Evolutionary conservation across 2,888 invertebrate genomes (phyloP).

Genomic region (Ommatoiulus sabulosus): DNA sequence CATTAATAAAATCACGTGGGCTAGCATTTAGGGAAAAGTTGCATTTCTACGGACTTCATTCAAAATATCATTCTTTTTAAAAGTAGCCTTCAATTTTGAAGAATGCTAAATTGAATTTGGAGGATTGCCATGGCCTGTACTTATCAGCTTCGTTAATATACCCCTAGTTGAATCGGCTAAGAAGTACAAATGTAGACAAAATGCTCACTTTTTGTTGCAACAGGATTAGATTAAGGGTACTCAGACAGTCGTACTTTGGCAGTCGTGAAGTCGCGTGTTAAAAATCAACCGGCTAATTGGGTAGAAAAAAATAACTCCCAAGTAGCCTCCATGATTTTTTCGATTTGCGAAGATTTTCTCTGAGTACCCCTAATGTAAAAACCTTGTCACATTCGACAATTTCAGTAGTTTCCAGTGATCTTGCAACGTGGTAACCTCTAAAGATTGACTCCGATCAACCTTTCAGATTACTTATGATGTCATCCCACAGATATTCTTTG

Average conservation of each 20-base stretch:
- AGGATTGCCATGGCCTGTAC: not conserved
- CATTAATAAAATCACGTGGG: not conserved
- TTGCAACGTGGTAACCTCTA: too few species aligned
- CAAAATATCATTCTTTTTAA: not conserved
- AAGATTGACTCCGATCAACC: too few species aligned
- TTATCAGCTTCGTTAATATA: too few species aligned
- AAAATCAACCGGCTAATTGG: not conserved
- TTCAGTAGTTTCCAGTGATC: too few species aligned
- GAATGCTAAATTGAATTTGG: not conserved
- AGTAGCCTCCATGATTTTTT: too few species aligned
- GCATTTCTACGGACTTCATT: constrained; percentile 25
- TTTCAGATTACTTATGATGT: too few species aligned
- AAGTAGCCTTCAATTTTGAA: not conserved
- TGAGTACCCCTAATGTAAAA: too few species aligned
- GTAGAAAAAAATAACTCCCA: too few species aligned
- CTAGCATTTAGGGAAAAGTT: not conserved
- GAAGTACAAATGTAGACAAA: not conserved
- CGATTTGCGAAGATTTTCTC: too few species aligned
- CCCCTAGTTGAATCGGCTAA: not conserved
- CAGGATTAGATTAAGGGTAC: not conserved
- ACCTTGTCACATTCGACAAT: too few species aligned
- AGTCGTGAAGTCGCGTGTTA: not conserved
- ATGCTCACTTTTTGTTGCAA: not conserved
- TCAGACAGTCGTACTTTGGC: not conserved
- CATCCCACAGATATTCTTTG: too few species aligned